phyloP scores from a whole-genome alignment of 2,888 invertebrate species.

The Teinopalpus imperialis region DNA sequence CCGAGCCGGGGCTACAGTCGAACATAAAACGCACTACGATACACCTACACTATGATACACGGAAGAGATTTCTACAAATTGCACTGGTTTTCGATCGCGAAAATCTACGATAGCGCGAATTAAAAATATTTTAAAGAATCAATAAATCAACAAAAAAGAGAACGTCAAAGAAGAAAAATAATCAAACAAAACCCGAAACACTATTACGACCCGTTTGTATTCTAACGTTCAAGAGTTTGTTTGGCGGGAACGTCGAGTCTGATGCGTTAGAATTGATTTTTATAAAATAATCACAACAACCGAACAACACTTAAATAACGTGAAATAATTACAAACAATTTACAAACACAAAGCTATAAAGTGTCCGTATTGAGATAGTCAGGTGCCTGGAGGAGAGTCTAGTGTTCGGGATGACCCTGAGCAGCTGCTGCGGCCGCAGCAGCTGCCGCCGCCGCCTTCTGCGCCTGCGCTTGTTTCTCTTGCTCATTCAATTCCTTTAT shows the following conservation, averaged over 20 bases:
- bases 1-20: slow-evolving; percentile 54
- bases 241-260: slow-evolving; percentile 72
- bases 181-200: slow-evolving; percentile 69
- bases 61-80: slow-evolving; percentile 82
- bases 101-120: slow-evolving; percentile 75
- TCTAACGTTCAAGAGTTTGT: slow-evolving; percentile 79
- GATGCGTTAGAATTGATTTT: slow-evolving; percentile 60
- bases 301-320: slow-evolving; percentile 81
- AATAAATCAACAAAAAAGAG: slow-evolving; percentile 74
- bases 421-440: slow-evolving; percentile 86
- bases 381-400: slow-evolving; percentile 44
- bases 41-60: slow-evolving; percentile 79
- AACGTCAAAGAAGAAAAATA: slow-evolving; percentile 31
- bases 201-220: slow-evolving; percentile 81
- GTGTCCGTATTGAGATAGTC: slow-evolving; percentile 69
- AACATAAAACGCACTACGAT: slow-evolving; percentile 70
- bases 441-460: slow-evolving; percentile 90
- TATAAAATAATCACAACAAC: slow-evolving; percentile 81
- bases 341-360: slow-evolving; percentile 75
- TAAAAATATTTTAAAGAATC: slow-evolving; percentile 69
- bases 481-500: slow-evolving; percentile 99
- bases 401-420: slow-evolving; percentile 83
- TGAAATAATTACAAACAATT: slow-evolving; percentile 79
- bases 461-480: slow-evolving; percentile 96
- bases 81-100: slow-evolving; percentile 81